phyloP scores from a whole-genome alignment of 2,888 invertebrate genomes.

The Laothoe populi region DNA sequence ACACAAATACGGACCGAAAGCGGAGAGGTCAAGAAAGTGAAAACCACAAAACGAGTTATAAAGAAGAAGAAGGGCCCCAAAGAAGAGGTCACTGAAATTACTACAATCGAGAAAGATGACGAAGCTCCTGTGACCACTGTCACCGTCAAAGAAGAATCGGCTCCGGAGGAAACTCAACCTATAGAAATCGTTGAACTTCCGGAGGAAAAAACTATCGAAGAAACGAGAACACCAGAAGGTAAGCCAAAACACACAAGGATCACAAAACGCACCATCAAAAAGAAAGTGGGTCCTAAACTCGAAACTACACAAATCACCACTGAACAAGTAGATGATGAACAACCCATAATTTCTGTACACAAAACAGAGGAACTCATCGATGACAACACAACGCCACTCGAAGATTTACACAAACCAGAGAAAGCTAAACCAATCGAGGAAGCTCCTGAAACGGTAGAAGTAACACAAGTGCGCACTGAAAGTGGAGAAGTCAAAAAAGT shows the following conservation, averaged over 20 bases:
- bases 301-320: constrained; percentile 47
- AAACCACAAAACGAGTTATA: constrained; percentile 69
- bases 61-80: constrained; percentile 72
- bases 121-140: constrained; percentile 58
- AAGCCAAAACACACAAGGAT: constrained; percentile 53
- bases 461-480: constrained; percentile 63
- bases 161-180: constrained; percentile 41
- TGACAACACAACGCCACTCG: constrained; percentile 37
- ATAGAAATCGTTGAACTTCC: constrained; percentile 56
- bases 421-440: constrained; percentile 51
- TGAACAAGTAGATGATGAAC: constrained; percentile 54
- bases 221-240: constrained; percentile 50
- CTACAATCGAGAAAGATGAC: constrained; percentile 68
- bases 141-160: constrained; percentile 47
- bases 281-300: constrained; percentile 41
- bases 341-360: constrained; percentile 33
- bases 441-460: constrained; percentile 50
- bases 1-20: constrained; percentile 39
- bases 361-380: constrained; percentile 34
- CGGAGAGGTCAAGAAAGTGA: constrained; percentile 39
- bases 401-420: constrained; percentile 28
- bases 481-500: constrained; percentile 55
- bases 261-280: constrained; percentile 45
- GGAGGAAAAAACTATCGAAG: constrained; percentile 50
- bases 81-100: constrained; percentile 71